These are phyloP conservation scores for Ryuthela nishihirai DNA, from an alignment of 2,888 invertebrate genomes.

Conservation along the genomic window DNA sequence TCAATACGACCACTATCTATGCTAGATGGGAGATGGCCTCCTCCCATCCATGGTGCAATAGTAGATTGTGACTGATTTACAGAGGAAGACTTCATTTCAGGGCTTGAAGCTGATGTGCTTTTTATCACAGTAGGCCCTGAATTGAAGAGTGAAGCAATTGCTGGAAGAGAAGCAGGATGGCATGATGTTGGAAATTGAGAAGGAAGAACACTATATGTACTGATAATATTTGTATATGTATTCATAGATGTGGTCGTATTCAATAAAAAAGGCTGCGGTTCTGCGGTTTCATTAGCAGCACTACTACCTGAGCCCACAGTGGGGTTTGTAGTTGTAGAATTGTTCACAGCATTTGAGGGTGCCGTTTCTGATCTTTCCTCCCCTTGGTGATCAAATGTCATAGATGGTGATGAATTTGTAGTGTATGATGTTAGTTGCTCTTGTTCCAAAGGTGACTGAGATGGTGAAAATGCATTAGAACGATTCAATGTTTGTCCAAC, in stretches of 20 bases:
- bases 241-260: constrained; percentile 44
- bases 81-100: constrained; percentile 26
- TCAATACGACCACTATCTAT: constrained; percentile 43
- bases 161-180: constrained; percentile 14
- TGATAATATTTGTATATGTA: constrained; percentile 43
- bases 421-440: constrained; percentile 13
- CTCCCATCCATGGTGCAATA: constrained; percentile 15
- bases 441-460: constrained; percentile 7
- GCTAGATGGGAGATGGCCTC: constrained; percentile 24
- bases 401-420: neutral
- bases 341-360: constrained; percentile 1
- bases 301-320: constrained; percentile 3
- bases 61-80: constrained; percentile 2
- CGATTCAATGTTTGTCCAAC: constrained; percentile 2
- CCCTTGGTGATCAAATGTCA: constrained; percentile 6
- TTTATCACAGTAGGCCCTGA: constrained; percentile 38
- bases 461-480: constrained; percentile 18
- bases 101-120: constrained; percentile 12
- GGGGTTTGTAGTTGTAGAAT: constrained; percentile 4
- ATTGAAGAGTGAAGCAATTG: constrained; percentile 33
- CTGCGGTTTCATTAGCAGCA: constrained; percentile 18
- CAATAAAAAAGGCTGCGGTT: constrained; percentile 41
- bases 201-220: constrained; percentile 28
- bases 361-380: constrained; percentile 8
- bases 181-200: constrained; percentile 14